Evolutionary conservation across 2,113 vertebrate species (phyloP), one percentile per base, ranked within the genome.

Genomic region (Nesospiza acunhae): DNA sequence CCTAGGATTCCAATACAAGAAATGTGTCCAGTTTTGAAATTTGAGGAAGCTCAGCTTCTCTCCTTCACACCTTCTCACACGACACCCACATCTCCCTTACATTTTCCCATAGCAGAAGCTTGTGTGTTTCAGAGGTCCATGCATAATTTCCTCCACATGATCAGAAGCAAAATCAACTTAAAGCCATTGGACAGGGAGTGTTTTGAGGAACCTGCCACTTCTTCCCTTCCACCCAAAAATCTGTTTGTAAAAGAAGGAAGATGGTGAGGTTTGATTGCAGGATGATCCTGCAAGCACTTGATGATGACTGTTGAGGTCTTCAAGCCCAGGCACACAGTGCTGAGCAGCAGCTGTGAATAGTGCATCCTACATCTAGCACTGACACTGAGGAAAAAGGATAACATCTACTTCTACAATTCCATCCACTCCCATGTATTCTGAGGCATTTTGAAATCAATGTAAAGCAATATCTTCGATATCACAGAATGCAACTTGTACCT

Each of bases 281-380:
- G 22, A 39, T 75, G 58, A 66, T 31, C 35, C 84, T 64, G 19
- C 0, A 0, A 67, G 49, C 10, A 28, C 14, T 13, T 4, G 2
- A 24, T 37, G 42, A 67, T 31, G 13, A 27, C 39, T 44, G 37
- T 26, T 67, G 3, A 75, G 19, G 14, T 59, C 56, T 47, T 9
- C 20, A 6, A 56, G 23, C 49, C 35, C 66, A 56, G 76, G 35
- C 30, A 70, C 5, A 2, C 20, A 7, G 44, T 15, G 13, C 15
- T 26, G 50, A 89, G 31, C 14, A 47, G 35, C 0, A 68, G 41
- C 44, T 82, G 31, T 35, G 64, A 89, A 37, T 1, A 72, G 62
- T 3, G 79, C 1, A 1, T 56, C 59, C 70, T 66, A 46, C 58
- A 28, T 27, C 72, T 35, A 55, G 55, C 37, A n/a, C 13, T 17